Base-by-base conservation (phyloP, 2,888 invertebrate species). In the Pollenia griseotomentosa region DNA sequence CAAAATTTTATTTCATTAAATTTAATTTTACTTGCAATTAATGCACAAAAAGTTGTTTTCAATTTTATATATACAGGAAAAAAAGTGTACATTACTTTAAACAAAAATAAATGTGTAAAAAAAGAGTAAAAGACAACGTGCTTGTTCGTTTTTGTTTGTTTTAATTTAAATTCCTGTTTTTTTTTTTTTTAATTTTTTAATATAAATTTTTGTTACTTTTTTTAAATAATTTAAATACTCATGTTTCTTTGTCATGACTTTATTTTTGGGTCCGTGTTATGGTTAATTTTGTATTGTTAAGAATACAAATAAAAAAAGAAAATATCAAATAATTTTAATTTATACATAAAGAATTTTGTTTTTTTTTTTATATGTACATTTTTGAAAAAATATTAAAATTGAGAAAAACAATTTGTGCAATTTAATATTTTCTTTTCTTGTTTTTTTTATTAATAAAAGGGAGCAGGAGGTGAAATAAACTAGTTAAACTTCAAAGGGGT, bases 351-450 rank as follows among this genome's bases (percentile, higher is more conserved):
- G 14, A 48, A 33, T 53, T 65, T 44, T 8, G 57, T n/a, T 59
- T 10, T 51, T 68, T 59, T 79, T 55, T 77, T 80, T 75, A 57
- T 91, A 91, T 92, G 92, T 92, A 92, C 92, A 92, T 90, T 90
- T 90, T 87, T 74, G 63, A 33, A 46, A 66, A 78, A 85, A 61
- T 82, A 90, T 90, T 90, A 90, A 92, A 92, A 92, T 92, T 93
- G 93, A 93, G 92, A 92, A 93, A 90, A 93, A 93, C 93, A 90
- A 90, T 93, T 93, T 93, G 92, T 93, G 93, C 93, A 93, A 92
- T 91, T 91, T 90, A 90, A 92, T 91, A 91, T 91, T 91, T 91
- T 91, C 90, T 91, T 91, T 90, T 91, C 73, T 83, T 82, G 75
- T 88, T 87, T 85, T 81, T 74, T 77, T 77, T 77, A 48, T n/a